phyloP scores from a whole-genome alignment of 2,888 invertebrate species.

The Allolobophora icterica region DNA sequence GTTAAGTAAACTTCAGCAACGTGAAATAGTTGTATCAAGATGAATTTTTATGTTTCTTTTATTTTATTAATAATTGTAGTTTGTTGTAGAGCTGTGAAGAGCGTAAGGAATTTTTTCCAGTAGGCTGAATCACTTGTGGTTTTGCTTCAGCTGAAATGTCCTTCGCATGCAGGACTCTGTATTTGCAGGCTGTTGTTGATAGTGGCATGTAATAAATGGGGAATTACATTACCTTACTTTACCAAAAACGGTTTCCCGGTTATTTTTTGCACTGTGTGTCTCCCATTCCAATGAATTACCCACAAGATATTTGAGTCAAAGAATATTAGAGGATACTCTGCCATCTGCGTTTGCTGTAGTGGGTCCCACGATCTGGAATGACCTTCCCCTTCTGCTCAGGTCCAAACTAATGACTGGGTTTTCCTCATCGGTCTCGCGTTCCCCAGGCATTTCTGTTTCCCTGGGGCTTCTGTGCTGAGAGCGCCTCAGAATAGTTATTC shows the following conservation, averaged over 20 bases:
- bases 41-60: neutral
- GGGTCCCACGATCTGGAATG: too few species aligned
- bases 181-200: neutral
- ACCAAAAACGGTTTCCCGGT: neutral
- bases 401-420: too few species aligned
- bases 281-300: neutral
- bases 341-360: too few species aligned
- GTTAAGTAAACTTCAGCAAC: neutral
- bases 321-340: neutral
- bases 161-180: neutral
- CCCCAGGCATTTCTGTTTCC: too few species aligned
- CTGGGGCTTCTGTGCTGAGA: too few species aligned
- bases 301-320: neutral
- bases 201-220: neutral
- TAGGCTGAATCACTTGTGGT: neutral
- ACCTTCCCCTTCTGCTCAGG: too few species aligned
- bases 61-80: conserved; percentile 5
- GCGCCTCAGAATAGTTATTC: too few species aligned
- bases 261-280: neutral
- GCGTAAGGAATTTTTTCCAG: neutral
- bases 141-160: neutral
- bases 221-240: neutral
- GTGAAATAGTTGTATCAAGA: neutral
- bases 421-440: too few species aligned
- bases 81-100: neutral